Conservation (phyloP, 2,797 vertebrate genomes). For the Lagorchestes hirsutus region DNA sequence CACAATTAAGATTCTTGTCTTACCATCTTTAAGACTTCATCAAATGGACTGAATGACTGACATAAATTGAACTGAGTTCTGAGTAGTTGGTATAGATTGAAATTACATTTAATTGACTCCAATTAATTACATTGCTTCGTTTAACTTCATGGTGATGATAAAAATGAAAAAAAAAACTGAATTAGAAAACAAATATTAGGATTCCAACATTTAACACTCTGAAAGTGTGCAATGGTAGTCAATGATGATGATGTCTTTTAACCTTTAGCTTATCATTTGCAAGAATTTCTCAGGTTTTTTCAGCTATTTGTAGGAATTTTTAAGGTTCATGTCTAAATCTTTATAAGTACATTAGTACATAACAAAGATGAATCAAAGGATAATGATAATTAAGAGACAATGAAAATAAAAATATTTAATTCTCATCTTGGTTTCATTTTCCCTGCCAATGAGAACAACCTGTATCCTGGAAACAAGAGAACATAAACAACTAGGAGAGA, state of each 20-base stretch:
- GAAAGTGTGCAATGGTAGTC: background rate
- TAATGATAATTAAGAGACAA: background rate
- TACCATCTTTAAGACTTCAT: background rate
- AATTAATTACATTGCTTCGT: constrained; percentile 1
- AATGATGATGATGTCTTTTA: background rate
- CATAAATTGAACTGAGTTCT: constrained; percentile 10
- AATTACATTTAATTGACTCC: constrained; percentile 22
- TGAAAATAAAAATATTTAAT: background rate
- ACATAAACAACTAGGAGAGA: background rate
- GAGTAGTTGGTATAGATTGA: background rate
- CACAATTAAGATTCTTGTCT: background rate
- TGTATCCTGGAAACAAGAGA: background rate
- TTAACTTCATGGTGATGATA: background rate
- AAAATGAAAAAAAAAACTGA: constrained; percentile 22
- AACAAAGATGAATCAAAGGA: background rate
- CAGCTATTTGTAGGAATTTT: background rate
- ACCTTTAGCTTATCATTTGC: background rate
- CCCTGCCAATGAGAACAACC: background rate
- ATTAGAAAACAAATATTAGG: background rate
- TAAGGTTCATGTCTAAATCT: background rate
- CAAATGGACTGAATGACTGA: background rate
- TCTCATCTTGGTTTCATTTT: background rate
- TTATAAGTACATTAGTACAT: background rate
- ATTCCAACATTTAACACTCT: constrained; percentile 4
- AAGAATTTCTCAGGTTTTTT: background rate